Base-by-base conservation (phyloP, 2,797 vertebrate genomes). In the Eidolon dupreanum region DNA sequence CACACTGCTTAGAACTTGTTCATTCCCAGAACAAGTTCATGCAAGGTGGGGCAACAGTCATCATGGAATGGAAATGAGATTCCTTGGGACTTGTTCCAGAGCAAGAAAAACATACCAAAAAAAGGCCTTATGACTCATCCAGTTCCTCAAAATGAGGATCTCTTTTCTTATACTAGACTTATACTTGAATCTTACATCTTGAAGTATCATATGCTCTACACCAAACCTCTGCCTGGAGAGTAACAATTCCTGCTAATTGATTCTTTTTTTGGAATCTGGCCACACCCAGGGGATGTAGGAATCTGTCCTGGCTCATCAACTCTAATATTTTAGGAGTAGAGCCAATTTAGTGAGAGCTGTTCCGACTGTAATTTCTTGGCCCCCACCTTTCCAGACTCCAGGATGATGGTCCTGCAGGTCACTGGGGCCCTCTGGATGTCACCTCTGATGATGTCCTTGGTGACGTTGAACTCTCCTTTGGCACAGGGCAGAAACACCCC, bases 1-100 rank as follows among this genome's bases (percentile, higher is more conserved):
- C 43, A 51, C 71, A 51, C 2, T 9, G 9, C 24, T 9, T 28
- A 31, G n/a, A 24, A 63, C 43, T 63, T 49, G 43, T 33, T 41
- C 57, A 13, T 8, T 51, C 17, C 26, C 59, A 65, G 43, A 65
- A 51, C 8, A 63, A 6, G 17, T 38, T 71, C 17, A 1, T 20
- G n/a, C 26, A 38, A 38, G 59, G 57, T 0, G 19, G 49, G 33
- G 55, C 10, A 20, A 53, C 22, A 17, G 0, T 43, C 38, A 33
- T 31, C 31, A 2, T 2, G 26, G 7, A n/a, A 41, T 3, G 4
- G 5, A n/a, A 4, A 19, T 33, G 19, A 12, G 1, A 41, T 38
- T 41, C 46, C 66, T 43, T 63, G 20, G 5, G 26, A 66, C 49
- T 16, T 51, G 15, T 19, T 33, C 46, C 28, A 61, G 4, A 65